These are phyloP conservation scores for Pelusios castaneus DNA, from an alignment of 2,113 vertebrate genomes.

Conservation along the genomic window DNA sequence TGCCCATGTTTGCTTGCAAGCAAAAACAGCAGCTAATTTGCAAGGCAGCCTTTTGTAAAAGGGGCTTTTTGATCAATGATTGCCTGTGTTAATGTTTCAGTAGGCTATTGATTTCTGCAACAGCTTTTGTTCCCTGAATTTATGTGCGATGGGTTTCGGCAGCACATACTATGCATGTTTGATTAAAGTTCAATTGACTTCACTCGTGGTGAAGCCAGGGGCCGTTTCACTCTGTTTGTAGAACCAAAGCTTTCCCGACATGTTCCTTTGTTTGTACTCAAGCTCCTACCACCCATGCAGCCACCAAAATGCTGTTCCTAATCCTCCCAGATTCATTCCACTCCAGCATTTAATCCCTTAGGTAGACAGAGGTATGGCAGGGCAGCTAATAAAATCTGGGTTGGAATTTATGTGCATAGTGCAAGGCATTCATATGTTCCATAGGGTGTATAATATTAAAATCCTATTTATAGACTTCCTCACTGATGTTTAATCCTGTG, in stretches of 20 bases:
- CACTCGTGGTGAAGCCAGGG: conserved; percentile 77
- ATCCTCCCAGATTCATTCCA: conserved; percentile 80
- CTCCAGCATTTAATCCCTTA: conserved; percentile 81
- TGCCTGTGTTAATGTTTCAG: conserved; percentile 93
- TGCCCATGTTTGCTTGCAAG: conserved; percentile 78
- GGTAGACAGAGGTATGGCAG: conserved; percentile 76
- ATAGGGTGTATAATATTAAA: rapidly evolving
- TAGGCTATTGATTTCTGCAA: conserved; percentile 91
- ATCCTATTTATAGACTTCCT: rapidly evolving
- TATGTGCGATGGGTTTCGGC: conserved; percentile 79
- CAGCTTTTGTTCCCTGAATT: conserved; percentile 89
- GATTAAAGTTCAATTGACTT: conserved; percentile 95
- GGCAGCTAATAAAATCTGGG: conserved; percentile 77
- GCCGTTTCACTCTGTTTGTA: conserved; percentile 85
- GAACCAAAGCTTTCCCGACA: conserved; percentile 80
- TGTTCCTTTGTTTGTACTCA: conserved; percentile 89
- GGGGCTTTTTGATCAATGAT: conserved; percentile 88
- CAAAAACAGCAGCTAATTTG: conserved; percentile 83
- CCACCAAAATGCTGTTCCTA: conserved; percentile 78
- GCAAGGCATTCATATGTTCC: rapidly evolving
- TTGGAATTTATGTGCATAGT: conserved; percentile 51
- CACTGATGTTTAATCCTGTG: rapidly evolving
- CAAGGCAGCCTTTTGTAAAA: conserved; percentile 84
- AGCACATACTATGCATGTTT: conserved; percentile 86
- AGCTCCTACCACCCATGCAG: conserved; percentile 89